A percentile compares a stretch with the other conserved stretches of the same genome.
Evolutionary conservation across 1,140 invertebrate genomes (phyloP).

Genomic region (Listronotus bonariensis): DNA sequence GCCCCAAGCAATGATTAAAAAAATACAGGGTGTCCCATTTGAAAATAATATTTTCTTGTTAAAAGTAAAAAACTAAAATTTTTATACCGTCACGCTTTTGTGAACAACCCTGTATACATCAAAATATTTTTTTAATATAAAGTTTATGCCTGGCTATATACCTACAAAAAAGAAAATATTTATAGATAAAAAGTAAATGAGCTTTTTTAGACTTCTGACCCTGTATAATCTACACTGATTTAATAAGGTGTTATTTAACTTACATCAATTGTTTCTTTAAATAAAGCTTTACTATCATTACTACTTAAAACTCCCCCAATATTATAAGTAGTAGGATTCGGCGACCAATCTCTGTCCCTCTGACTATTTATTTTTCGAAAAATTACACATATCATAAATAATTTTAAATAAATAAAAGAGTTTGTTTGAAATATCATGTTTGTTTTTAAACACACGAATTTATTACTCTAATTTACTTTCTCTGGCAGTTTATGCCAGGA

Average conservation of each 20-base stretch:
- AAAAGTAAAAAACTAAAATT: no score
- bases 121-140: no score
- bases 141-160: no score
- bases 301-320: constrained; percentile 90
- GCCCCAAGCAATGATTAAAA: no score
- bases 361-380: constrained; percentile 4
- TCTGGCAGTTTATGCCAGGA: neutral
- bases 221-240: no score
- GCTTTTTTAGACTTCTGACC: no score
- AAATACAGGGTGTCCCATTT: no score
- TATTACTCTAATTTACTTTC: neutral
- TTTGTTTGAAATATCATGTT: neutral
- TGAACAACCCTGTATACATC: no score
- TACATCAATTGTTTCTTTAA: constrained; percentile 81
- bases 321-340: constrained; percentile 77
- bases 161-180: no score
- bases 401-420: neutral
- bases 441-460: neutral
- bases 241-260: constrained; percentile 52
- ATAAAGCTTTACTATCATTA: constrained; percentile 74
- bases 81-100: no score
- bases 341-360: constrained; percentile 29
- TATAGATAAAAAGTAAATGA: no score
- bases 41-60: no score
- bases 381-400: constrained; percentile 20